These are phyloP conservation scores for Alcedo atthis DNA, from an alignment of 2,797 vertebrate genomes.

Conservation along the genomic window DNA sequence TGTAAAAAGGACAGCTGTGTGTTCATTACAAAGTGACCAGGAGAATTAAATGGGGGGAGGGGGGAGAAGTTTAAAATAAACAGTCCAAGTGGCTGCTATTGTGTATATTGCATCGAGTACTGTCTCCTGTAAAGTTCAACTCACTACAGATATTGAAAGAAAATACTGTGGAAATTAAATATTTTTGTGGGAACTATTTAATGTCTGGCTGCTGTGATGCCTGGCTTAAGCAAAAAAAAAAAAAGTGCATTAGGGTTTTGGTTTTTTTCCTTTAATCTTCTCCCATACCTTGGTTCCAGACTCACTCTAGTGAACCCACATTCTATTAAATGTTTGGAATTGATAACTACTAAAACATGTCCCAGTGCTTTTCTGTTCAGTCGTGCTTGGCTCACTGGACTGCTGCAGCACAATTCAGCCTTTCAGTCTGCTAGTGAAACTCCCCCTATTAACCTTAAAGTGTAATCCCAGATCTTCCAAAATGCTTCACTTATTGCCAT, in stretches of 20 bases:
- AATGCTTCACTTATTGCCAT: neutral
- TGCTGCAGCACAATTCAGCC: neutral
- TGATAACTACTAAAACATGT: slow-evolving; percentile 65
- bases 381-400: neutral
- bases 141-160: slow-evolving; percentile 42
- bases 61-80: neutral
- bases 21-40: slow-evolving; percentile 19
- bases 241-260: slow-evolving; percentile 18
- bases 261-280: neutral
- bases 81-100: neutral
- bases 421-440: neutral
- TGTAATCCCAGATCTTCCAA: neutral
- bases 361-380: slow-evolving; percentile 54
- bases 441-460: slow-evolving; percentile 21
- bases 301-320: slow-evolving; percentile 29
- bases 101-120: slow-evolving; percentile 49
- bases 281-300: slow-evolving; percentile 30
- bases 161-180: slow-evolving; percentile 66
- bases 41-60: neutral
- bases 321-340: slow-evolving; percentile 75
- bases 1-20: slow-evolving; percentile 23
- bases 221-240: slow-evolving; percentile 26
- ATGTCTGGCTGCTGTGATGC: slow-evolving; percentile 50
- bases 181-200: slow-evolving; percentile 64
- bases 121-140: slow-evolving; percentile 66